Evolutionary conservation across 92 coral and sea anemone species (phyloP).

Genomic region (Bergia sp.): DNA sequence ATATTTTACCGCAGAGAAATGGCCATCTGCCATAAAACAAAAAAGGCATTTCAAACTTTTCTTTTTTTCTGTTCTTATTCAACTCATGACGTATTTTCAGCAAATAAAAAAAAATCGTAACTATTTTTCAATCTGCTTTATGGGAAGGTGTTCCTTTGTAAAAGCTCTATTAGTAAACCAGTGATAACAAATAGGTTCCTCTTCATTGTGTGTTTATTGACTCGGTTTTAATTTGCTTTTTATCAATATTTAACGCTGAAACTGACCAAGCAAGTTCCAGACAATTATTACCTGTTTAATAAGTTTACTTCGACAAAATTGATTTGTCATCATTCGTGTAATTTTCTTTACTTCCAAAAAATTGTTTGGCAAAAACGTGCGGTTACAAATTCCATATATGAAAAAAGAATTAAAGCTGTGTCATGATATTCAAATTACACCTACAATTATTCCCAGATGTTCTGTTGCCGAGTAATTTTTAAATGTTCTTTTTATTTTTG

Average conservation of each 20-base stretch:
- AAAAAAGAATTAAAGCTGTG: background rate
- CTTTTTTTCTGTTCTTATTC: background rate
- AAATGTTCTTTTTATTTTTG: background rate
- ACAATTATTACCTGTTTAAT: background rate
- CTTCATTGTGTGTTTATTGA: background rate
- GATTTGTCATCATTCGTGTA: background rate
- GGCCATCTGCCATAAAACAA: background rate
- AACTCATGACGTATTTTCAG: background rate
- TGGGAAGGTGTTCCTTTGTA: too few relatives aligned
- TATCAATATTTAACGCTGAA: background rate
- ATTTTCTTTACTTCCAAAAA: too few relatives aligned
- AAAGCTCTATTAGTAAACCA: background rate
- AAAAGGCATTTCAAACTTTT: background rate
- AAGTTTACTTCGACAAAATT: background rate
- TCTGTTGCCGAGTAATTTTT: background rate
- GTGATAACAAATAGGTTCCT: background rate
- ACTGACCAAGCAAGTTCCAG: background rate
- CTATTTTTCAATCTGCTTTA: too few relatives aligned
- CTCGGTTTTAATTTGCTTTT: too few relatives aligned
- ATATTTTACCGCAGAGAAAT: too few relatives aligned
- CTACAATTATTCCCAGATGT: too few relatives aligned
- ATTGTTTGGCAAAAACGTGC: background rate
- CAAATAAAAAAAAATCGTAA: too few relatives aligned
- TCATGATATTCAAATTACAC: too few relatives aligned
- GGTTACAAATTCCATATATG: background rate